Evolutionary conservation across 2,113 vertebrate genomes (phyloP).

Genomic region (Lagopus leucura): DNA sequence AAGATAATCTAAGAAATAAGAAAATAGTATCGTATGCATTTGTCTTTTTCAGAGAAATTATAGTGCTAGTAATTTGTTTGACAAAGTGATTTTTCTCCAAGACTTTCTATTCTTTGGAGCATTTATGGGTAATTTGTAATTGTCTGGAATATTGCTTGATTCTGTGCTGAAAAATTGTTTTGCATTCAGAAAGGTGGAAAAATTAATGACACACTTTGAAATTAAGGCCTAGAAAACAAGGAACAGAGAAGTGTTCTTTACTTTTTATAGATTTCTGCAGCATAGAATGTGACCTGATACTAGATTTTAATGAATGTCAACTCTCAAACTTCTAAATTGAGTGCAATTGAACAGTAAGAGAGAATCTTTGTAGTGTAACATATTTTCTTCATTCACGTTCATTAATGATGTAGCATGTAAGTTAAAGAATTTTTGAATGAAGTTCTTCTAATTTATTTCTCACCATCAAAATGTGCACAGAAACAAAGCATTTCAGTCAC

Average conservation of each 20-base stretch:
- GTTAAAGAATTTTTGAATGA: slow-evolving; percentile 36
- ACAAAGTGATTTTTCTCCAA: background rate
- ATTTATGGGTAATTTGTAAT: background rate
- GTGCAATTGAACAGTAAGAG: background rate
- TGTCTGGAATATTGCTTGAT: background rate
- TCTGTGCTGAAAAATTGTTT: background rate
- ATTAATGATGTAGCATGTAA: background rate
- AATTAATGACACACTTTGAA: background rate
- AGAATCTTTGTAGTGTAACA: background rate
- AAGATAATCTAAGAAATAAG: background rate
- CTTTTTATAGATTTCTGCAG: background rate
- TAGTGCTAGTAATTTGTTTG: background rate
- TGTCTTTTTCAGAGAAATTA: background rate
- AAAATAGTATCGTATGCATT: background rate
- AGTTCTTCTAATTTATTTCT: slow-evolving; percentile 22
- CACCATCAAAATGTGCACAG: background rate
- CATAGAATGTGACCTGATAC: background rate
- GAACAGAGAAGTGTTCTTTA: background rate
- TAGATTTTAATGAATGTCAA: background rate
- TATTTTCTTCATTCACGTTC: slow-evolving; percentile 21
- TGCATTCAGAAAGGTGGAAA: background rate
- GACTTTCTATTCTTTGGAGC: background rate
- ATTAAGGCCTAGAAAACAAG: background rate
- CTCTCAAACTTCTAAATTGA: slow-evolving; percentile 19
- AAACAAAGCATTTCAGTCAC: slow-evolving; percentile 28